A percentile compares a stretch with the other conserved stretches of the same genome.
Evolutionary conservation across 2,113 vertebrate species (phyloP).

Genomic region (Hemicordylus capensis): DNA sequence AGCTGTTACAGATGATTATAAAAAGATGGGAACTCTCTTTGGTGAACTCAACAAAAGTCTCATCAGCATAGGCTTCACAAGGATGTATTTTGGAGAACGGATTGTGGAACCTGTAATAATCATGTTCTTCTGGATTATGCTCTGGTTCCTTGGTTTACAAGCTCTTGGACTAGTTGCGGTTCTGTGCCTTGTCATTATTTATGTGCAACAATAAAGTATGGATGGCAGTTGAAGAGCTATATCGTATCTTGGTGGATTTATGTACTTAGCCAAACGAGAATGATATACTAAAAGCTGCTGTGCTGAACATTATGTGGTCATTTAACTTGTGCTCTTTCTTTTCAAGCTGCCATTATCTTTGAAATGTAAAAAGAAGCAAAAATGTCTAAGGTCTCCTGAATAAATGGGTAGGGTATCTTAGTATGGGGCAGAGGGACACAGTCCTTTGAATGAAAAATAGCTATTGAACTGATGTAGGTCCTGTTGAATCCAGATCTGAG

Average conservation of each 20-base stretch:
- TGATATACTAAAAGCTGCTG: constrained; percentile 37
- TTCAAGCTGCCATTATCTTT: constrained; percentile 25
- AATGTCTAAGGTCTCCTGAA: constrained; percentile 37
- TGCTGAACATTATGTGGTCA: constrained; percentile 47
- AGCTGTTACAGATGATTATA: constrained; percentile 86
- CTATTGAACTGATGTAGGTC: background rate
- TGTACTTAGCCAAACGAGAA: constrained; percentile 45
- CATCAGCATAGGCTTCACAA: constrained; percentile 86
- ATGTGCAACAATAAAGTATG: constrained; percentile 87
- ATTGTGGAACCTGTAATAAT: constrained; percentile 94
- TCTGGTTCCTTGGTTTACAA: constrained; percentile 96
- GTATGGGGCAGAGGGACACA: background rate
- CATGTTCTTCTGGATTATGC: constrained; percentile 92
- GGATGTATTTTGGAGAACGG: constrained; percentile 95
- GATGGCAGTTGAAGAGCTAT: constrained; percentile 31
- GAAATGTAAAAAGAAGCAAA: constrained; percentile 39
- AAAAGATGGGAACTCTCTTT: constrained; percentile 94
- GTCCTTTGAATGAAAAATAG: background rate
- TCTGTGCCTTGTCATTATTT: constrained; percentile 96
- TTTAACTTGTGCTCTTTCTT: constrained; percentile 4
- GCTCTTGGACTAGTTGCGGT: constrained; percentile 93
- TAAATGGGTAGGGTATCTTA: constrained; percentile 6
- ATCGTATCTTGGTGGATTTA: constrained; percentile 47
- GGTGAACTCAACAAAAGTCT: constrained; percentile 95
- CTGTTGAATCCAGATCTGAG: constrained; percentile 6